phyloP scores from a whole-genome alignment of 2,113 vertebrate species.

The Nipponia nippon region DNA sequence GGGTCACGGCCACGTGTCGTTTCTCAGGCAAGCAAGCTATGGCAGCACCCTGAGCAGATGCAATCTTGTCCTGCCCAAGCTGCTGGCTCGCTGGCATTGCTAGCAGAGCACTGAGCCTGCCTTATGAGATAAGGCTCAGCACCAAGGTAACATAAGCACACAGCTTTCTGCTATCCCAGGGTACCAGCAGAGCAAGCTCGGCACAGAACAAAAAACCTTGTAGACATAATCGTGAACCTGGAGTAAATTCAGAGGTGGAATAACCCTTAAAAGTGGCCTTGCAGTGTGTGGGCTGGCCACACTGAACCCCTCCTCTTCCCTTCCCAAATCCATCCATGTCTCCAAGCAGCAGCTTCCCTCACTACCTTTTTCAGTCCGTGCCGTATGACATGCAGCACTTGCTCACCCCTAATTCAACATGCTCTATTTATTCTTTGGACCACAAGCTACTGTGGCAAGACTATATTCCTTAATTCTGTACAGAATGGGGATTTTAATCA shows the following conservation, averaged over 20 bases:
- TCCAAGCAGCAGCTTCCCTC: background rate
- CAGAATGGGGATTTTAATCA: constrained; percentile 48
- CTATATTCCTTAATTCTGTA: constrained; percentile 45
- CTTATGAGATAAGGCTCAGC: background rate
- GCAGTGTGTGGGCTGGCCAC: background rate
- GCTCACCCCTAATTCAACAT: background rate
- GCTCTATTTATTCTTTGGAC: constrained; percentile 41
- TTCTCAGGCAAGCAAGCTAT: background rate
- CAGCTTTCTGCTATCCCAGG: background rate
- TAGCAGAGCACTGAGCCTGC: background rate
- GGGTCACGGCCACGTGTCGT: rapidly evolving
- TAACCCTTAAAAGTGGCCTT: background rate
- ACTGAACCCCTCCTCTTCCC: background rate
- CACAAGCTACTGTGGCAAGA: constrained; percentile 7
- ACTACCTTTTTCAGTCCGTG: background rate
- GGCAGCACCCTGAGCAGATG: background rate
- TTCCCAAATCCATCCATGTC: background rate
- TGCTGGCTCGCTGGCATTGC: background rate
- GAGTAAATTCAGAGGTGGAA: background rate
- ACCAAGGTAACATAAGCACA: background rate
- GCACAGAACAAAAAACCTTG: background rate
- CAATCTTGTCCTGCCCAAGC: background rate
- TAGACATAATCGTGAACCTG: background rate
- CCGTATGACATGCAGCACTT: background rate
- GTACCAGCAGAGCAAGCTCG: rapidly evolving